Percentiles rank a stretch among this genome's conserved stretches.
Evolutionary conservation across 2,797 vertebrate species (phyloP).

Genomic region (Taeniopygia guttata): DNA sequence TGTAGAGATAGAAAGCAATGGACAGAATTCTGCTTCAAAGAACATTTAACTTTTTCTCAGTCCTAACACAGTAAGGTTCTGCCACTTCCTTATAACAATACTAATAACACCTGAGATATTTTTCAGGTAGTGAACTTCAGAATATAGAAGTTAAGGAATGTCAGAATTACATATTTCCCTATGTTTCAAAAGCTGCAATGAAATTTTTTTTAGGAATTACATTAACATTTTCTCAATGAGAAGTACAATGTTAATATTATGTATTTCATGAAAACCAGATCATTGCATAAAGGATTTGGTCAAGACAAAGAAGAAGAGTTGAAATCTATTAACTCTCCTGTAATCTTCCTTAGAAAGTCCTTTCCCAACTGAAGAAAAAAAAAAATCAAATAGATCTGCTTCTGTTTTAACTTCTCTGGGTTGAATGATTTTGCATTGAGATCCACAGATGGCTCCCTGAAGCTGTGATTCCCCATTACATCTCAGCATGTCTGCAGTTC

Average conservation of each 20-base stretch:
- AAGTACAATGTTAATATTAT: background rate
- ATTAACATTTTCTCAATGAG: background rate
- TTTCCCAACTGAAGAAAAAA: background rate
- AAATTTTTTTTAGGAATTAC: background rate
- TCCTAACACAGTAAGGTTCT: background rate
- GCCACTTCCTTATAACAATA: background rate
- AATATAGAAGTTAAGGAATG: background rate
- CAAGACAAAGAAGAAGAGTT: background rate
- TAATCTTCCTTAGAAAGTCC: background rate
- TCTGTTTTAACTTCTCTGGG: background rate
- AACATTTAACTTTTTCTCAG: background rate
- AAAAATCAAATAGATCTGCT: background rate
- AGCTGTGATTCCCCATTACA: conserved; percentile 2
- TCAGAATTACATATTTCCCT: background rate
- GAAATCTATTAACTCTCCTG: background rate
- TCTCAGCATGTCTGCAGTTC: conserved; percentile 32
- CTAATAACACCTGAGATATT: background rate
- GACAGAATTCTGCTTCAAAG: background rate
- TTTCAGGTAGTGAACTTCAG: background rate
- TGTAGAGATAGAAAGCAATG: background rate
- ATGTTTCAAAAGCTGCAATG: background rate
- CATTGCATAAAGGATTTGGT: background rate
- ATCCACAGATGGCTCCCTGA: conserved; percentile 18
- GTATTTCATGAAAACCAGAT: background rate
- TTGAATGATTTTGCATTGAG: conserved; percentile 26